Evolutionary conservation across 2,888 invertebrate species (phyloP), one percentile per base, ranked within the genome.

Genomic region (Criorhina ranunculi): DNA sequence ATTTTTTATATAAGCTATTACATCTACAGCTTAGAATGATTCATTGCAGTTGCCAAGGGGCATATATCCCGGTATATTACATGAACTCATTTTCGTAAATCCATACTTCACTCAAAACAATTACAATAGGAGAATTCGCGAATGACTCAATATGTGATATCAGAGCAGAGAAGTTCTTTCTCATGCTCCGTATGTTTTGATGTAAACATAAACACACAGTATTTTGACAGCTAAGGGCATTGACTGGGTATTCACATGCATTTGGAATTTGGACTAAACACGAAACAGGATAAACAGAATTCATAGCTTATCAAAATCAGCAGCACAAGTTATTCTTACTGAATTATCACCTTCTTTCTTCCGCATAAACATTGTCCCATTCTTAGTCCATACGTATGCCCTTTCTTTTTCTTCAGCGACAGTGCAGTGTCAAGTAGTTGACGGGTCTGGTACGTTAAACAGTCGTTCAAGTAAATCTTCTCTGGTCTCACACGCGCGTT

Each of bases 171-270:
- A 24, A 24, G 4, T 24, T 24, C 24, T 24, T 24, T 24, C 24
- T 24, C 29, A 24, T 5, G 46, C 46, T 46, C 5, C 46, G 19
- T 17, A 19, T 24, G 8, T 49, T 49, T 49, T 49, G 49, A 11
- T 49, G 9, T 49, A 49, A 49, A 49, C 49, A n/a, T n/a, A n/a
- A n/a, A n/a, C n/a, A n/a, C n/a, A n/a, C n/a, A n/a, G n/a, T n/a
- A n/a, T n/a, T n/a, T n/a, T n/a, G n/a, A 46, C 12, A 31, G 24
- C 5, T 46, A 9, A 46, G 17, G 9, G 19, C 2, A 46, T 46
- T 51, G n/a, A 24, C 40, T 57, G 59, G 59, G 42, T 42, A 60
- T 29, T 60, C 40, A 40, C 40, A 59, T 24, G 40, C 24, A 59
- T 59, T 15, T 1, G 44, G 37, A n/a, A n/a, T n/a, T n/a, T n/a